These are phyloP conservation scores for Forficula auricularia DNA, from an alignment of 1,140 invertebrate genomes.

Conservation along the genomic window DNA sequence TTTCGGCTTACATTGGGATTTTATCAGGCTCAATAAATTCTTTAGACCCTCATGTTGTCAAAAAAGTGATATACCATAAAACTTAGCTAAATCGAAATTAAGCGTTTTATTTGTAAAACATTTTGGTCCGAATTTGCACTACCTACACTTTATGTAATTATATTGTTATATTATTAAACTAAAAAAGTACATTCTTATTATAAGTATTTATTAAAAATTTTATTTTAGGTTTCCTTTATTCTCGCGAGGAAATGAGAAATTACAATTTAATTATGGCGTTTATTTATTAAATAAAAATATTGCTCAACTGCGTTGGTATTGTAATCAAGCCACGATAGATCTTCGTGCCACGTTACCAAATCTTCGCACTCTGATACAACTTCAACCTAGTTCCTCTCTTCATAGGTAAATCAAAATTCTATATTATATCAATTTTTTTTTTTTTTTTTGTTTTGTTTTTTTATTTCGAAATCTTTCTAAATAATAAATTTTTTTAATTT, in stretches of 20 bases:
- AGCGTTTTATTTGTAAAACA: too few relatives aligned
- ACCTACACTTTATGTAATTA: too few relatives aligned
- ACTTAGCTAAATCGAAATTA: too few relatives aligned
- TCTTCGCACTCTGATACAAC: slow-evolving; percentile 39
- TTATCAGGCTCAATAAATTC: too few relatives aligned
- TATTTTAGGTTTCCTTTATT: slow-evolving; percentile 57
- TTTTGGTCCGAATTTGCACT: too few relatives aligned
- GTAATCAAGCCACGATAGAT: slow-evolving; percentile 47
- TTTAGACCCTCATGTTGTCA: too few relatives aligned
- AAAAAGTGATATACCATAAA: too few relatives aligned
- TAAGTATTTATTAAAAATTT: not conserved
- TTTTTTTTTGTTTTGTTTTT: not conserved
- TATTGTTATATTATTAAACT: too few relatives aligned
- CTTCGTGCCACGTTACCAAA: slow-evolving; percentile 56
- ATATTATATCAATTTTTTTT: not conserved
- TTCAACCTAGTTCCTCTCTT: slow-evolving; percentile 23
- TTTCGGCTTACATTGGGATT: too few relatives aligned
- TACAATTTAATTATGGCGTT: slow-evolving; percentile 64
- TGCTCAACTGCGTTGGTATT: slow-evolving; percentile 58
- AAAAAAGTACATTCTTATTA: too few relatives aligned
- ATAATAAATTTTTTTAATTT: not conserved
- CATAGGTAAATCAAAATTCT: slow-evolving; percentile 1
- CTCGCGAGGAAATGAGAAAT: slow-evolving; percentile 50
- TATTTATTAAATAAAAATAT: slow-evolving; percentile 80
- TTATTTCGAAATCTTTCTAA: not conserved